Percentiles rank a stretch among this genome's conserved stretches.
Evolutionary conservation across 23 tunicate genomes (phyloP).

Genomic region (Oikopleura vanhoeffeni): DNA sequence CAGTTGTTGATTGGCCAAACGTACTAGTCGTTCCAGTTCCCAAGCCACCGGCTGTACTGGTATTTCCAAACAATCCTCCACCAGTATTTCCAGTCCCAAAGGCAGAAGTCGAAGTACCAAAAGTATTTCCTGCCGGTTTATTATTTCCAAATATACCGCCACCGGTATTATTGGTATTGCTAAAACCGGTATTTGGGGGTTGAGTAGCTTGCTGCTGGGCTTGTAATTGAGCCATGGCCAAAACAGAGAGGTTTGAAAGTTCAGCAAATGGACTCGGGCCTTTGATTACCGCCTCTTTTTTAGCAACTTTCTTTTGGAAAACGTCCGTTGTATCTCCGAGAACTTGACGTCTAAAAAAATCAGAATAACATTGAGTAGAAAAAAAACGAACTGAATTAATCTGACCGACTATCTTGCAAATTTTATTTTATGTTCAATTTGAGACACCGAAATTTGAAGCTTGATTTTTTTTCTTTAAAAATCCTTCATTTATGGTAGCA

Average conservation of each 20-base stretch:
- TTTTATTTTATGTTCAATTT: no score
- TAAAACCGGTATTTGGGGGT: slow-evolving; percentile 11
- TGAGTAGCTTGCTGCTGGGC: neutral
- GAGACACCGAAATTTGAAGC: no score
- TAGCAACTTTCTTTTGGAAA: neutral
- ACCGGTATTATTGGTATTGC: neutral
- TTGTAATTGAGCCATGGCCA: slow-evolving; percentile 4
- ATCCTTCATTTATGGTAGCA: no score
- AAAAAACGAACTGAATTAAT: no score
- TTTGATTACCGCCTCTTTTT: neutral
- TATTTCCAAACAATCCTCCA: neutral
- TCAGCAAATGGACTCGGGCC: slow-evolving; percentile 3
- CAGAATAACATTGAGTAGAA: no score
- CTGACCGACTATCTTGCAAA: no score
- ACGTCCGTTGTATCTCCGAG: neutral
- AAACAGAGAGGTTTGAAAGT: neutral
- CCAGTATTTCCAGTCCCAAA: neutral
- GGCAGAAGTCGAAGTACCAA: neutral
- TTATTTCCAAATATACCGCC: neutral
- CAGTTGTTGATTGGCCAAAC: neutral
- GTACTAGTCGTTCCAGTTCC: neutral
- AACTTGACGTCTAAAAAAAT: slow-evolving; percentile 3
- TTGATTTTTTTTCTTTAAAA: no score
- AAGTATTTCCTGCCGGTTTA: neutral
- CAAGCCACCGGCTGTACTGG: neutral